Evolutionary conservation across 35 echinoderm and acorn worm species (phyloP), one percentile per base, ranked within the genome.

Genomic region (Apostichopus parvimensis): DNA sequence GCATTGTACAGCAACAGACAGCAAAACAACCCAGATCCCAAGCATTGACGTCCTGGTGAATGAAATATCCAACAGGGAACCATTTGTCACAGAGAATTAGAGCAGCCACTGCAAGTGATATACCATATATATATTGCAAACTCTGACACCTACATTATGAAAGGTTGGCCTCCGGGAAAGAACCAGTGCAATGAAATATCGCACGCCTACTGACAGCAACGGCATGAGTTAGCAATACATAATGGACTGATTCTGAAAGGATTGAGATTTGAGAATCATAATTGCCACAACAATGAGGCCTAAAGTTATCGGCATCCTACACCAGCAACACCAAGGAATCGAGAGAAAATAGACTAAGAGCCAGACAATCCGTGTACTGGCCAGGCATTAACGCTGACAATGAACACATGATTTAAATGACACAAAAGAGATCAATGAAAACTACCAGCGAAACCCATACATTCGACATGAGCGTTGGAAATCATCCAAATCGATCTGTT

Each of bases 161-260:
- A 56, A 79, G 89, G 89, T 55, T 79, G 70, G 89, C 72, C 89
- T 56, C 5, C 26, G 23, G 68, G 56, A 79, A 91, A 79, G 56
- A 91, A 91, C 54, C 77, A 66, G 55, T 34, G 90, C 90, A 80
- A 59, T 18, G 89, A 91, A 77, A 54, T 59, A 55, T 17, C 70
- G 18, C 89, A 91, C 71, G 89, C 71, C 12, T 92, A 81, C 54
- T 86, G 80, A 80, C 54, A 92, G 14, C 79, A 85, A 79, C 58
- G 59, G n/a, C 26, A 52, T 9, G 80, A 92, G 66, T 53, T 25
- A 86, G 80, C 91, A 24, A 57, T 86, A 57, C 0, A 87, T 56
- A 66, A 87, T 87, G 91, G 91, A 57, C 22, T 92, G n/a, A 64
- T 92, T 83, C 24, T 92, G 9, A 92, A 92, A 83, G 86, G 86